These are phyloP conservation scores for Caenorhabditis becei DNA, from an alignment of 2,888 invertebrate species.

Conservation along the genomic window DNA sequence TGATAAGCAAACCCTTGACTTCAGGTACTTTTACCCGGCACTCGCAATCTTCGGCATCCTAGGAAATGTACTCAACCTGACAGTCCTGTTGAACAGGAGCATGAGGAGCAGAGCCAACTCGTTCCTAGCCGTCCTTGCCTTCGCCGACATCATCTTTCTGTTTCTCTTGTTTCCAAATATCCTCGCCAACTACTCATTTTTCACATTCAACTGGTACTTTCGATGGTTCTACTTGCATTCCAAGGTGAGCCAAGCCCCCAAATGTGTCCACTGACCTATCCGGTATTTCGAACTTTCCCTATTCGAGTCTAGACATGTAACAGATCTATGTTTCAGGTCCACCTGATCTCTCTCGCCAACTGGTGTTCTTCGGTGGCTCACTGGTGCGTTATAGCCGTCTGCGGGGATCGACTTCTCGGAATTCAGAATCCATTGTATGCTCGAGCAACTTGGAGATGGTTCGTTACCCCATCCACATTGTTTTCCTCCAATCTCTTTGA, in stretches of 20 bases:
- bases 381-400: conserved; percentile 81
- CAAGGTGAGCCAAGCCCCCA: conserved; percentile 57
- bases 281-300: too few relatives aligned
- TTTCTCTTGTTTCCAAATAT: conserved; percentile 78
- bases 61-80: conserved; percentile 79
- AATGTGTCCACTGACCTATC: too few relatives aligned
- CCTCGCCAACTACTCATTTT: conserved; percentile 78
- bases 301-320: neutral
- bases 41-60: conserved; percentile 79
- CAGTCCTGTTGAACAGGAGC: conserved; percentile 76
- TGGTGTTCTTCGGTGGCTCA: conserved; percentile 81
- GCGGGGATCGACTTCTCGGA: conserved; percentile 78
- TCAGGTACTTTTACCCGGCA: conserved; percentile 79
- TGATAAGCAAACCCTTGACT: conserved; percentile 22
- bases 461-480: conserved; percentile 3
- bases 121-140: conserved; percentile 78
- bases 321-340: conserved; percentile 56
- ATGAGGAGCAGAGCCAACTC: conserved; percentile 78
- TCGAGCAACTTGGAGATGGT: conserved; percentile 66
- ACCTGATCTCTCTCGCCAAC: conserved; percentile 79
- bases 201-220: conserved; percentile 78
- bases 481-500: neutral
- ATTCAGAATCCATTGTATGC: conserved; percentile 79
- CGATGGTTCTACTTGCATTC: conserved; percentile 74
- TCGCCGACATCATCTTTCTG: conserved; percentile 79